Percentiles rank a stretch among this genome's conserved stretches.
Conservation (phyloP, 1,140 invertebrate species). For the Saccostrea echinata region DNA sequence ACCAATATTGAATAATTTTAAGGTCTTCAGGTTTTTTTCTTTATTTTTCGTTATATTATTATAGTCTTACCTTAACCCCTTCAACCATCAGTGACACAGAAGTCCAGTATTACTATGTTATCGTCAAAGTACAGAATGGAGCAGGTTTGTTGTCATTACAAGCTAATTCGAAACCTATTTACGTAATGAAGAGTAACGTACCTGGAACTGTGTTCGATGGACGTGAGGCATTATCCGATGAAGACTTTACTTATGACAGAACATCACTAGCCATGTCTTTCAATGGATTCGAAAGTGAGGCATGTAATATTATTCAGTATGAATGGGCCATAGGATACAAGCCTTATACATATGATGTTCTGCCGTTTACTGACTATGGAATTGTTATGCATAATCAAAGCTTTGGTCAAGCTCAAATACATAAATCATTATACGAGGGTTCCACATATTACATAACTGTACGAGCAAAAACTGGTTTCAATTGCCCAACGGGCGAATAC, state of each 20-base stretch:
- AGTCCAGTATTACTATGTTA: slow-evolving; percentile 46
- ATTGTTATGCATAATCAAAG: slow-evolving; percentile 56
- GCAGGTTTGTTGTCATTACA: slow-evolving; percentile 52
- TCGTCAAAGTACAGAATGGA: slow-evolving; percentile 58
- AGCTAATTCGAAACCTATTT: slow-evolving; percentile 52
- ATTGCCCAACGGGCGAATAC: slow-evolving; percentile 60
- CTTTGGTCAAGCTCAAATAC: slow-evolving; percentile 58
- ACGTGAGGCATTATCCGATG: slow-evolving; percentile 48
- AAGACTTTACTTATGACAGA: slow-evolving; percentile 58
- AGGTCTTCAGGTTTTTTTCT: too few species aligned
- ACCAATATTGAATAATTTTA: too few species aligned
- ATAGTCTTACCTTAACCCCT: neutral
- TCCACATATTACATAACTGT: slow-evolving; percentile 61
- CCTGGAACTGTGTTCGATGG: slow-evolving; percentile 65
- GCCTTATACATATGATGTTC: slow-evolving; percentile 61
- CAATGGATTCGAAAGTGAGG: slow-evolving; percentile 65
- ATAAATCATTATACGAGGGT: slow-evolving; percentile 56
- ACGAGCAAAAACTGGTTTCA: slow-evolving; percentile 59
- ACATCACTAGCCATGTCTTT: slow-evolving; percentile 60
- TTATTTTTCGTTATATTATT: neutral
- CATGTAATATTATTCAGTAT: slow-evolving; percentile 61
- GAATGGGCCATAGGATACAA: slow-evolving; percentile 65
- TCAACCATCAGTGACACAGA: neutral
- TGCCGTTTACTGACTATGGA: slow-evolving; percentile 60
- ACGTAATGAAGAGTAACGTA: slow-evolving; percentile 58